Base-by-base conservation (phyloP, 2,113 vertebrate genomes). In the Calidris pygmaea region DNA sequence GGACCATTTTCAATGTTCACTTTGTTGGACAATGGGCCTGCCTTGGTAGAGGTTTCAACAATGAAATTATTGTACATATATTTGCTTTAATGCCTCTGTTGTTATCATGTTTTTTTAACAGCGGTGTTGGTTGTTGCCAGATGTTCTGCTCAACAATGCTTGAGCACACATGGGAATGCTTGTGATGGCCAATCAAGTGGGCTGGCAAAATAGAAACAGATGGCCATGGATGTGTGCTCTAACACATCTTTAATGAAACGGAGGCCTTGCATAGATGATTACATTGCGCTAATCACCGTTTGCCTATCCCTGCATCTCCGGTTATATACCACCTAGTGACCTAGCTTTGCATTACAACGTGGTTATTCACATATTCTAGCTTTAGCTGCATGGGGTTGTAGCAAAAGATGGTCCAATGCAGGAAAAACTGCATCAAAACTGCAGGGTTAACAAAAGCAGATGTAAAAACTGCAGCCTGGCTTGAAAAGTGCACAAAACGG, bases 131-230 rank as follows among this genome's bases (percentile, higher is more conserved):
- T 85, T 97, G 66, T 90, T 98, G 97, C 98, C 98, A 98, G 98
- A 98, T 98, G 98, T 98, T 95, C 94, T 87, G 32, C 91, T 97
- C 94, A 58, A 92, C 95, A 94, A 86, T 98, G 92, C 93, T 95
- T 93, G 73, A 66, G 95, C 97, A 96, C 98, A 98, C 98, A 98
- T 98, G 98, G 98, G 97, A 98, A 96, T 98, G 95, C 96, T 98
- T 98, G 97, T 87, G 97, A 97, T 97, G 97, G 96, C 96, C 96
- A 97, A 97, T 95, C 94, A 94, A 98, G 85, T 91, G 94, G 93
- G 93, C 94, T 97, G 91, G 92, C 87, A 98, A 98, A 98, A 98
- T 77, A 96, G 96, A 98, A 98, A 94, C 98, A 98, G 96, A 98
- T 98, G 98, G 95, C 76, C 68, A 60, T 66, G 97, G 84, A 97